These are phyloP conservation scores for Callyntrura guangdongensis DNA, from an alignment of 2,888 invertebrate genomes.

Conservation along the genomic window DNA sequence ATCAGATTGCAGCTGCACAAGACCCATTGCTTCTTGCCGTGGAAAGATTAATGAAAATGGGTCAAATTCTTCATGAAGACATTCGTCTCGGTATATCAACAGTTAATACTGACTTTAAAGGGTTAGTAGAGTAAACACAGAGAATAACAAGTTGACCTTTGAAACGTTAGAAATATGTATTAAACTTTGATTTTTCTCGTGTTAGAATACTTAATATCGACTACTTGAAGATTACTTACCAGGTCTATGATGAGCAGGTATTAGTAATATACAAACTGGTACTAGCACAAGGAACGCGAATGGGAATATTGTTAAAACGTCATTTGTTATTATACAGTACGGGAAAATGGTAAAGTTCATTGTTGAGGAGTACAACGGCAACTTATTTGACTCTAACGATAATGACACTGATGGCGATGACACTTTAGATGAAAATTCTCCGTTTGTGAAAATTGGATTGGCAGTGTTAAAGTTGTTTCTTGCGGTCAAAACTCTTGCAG, in stretches of 20 bases:
- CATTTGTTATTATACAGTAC: conserved; percentile 45
- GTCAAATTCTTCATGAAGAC: conserved; percentile 77
- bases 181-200: neutral
- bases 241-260: conserved; percentile 78
- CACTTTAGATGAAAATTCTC: conserved; percentile 56
- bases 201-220: conserved; percentile 75
- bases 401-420: conserved; percentile 39
- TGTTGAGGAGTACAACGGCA: conserved; percentile 70
- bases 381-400: conserved; percentile 38
- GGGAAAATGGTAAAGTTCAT: conserved; percentile 76
- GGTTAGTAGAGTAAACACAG: conserved; percentile 51
- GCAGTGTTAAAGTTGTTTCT: conserved; percentile 68
- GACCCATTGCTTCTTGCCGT: conserved; percentile 59
- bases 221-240: conserved; percentile 70
- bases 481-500: conserved; percentile 66
- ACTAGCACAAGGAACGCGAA: neutral
- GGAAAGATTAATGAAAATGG: conserved; percentile 70
- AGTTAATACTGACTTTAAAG: conserved; percentile 72
- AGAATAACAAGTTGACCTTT: neutral
- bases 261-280: neutral
- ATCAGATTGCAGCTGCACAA: neutral
- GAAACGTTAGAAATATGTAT: conserved; percentile 4
- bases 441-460: conserved; percentile 36
- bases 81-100: conserved; percentile 62
- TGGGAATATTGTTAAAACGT: neutral